These are phyloP conservation scores for Agrenia bidenticulata DNA, from an alignment of 2,888 invertebrate species.

Conservation along the genomic window DNA sequence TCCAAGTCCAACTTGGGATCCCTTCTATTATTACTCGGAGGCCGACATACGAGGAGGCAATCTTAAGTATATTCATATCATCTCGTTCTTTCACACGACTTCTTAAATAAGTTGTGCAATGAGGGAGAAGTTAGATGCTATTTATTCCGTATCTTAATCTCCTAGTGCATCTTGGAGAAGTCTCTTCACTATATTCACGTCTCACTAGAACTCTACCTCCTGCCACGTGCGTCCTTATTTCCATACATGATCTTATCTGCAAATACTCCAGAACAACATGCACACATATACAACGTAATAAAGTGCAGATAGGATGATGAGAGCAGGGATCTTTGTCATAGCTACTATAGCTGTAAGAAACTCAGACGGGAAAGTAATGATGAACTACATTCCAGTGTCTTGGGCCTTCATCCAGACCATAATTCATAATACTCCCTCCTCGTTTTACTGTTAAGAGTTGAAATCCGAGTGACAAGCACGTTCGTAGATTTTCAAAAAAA, in stretches of 20 bases:
- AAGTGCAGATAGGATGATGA: neutral
- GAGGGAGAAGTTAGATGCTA: constrained; percentile 8
- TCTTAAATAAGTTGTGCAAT: neutral
- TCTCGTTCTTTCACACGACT: too few relatives aligned
- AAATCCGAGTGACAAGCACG: constrained; percentile 22
- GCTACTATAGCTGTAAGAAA: constrained; percentile 4
- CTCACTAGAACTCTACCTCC: too few relatives aligned
- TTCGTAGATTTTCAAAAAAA: constrained; percentile 5
- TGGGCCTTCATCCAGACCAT: constrained; percentile 3
- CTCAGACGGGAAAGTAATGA: constrained; percentile 32
- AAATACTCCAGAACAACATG: neutral
- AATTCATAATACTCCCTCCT: constrained; percentile 6
- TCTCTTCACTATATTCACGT: too few relatives aligned
- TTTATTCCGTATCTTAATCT: constrained; percentile 1
- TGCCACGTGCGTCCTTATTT: too few relatives aligned
- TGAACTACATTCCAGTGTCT: constrained; percentile 29
- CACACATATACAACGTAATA: constrained; percentile 14
- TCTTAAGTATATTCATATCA: too few relatives aligned
- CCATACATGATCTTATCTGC: too few relatives aligned
- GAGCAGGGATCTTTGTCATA: neutral
- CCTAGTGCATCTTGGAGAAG: neutral
- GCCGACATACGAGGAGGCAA: too few relatives aligned
- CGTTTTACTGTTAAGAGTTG: neutral
- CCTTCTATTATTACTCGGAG: too few relatives aligned
- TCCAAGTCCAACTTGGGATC: too few relatives aligned